Base-by-base conservation (phyloP, 2,797 vertebrate genomes). In the Ctenochaetus hawaiiensis region DNA sequence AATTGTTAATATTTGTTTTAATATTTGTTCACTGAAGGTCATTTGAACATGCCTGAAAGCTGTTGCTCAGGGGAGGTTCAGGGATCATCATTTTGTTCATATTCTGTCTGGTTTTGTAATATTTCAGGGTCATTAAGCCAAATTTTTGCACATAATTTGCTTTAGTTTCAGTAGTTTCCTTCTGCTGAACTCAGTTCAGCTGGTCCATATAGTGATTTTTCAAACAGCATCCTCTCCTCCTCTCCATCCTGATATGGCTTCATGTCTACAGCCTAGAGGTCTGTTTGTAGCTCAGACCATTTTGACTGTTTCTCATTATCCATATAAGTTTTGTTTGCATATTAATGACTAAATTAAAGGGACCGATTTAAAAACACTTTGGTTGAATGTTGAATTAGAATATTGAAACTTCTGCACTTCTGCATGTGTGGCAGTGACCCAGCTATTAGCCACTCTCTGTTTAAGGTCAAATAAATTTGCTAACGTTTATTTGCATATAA, bases 131-230 rank as follows among this genome's bases (percentile, higher is more conserved):
- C 51, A 54, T 30, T 61, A 34, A 75, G 54, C n/a, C n/a, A 63
- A 3, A 16, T 70, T 81, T 72, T 74, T 17, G 52, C 39, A 47
- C 22, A 26, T 47, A 44, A 49, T 60, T 49, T 66, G 17, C 51
- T 58, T 41, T 58, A 17, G 26, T 73, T 67, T 54, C 41, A 41
- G 18, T 23, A 11, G 1, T n/a, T 14, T 68, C 20, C 47, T 67
- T 60, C 49, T 72, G 60, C 81, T 44, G 54, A 71, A 67, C 56
- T 82, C 30, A 53, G 30, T 53, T 69, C 64, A 68, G 18, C 61
- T 37, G 34, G 2, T 56, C 30, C 12, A 53, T 23, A 43, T 20
- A 72, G 30, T 8, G 20, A 62, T 60, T 65, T 22, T 60, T 62
- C 44, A 44, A 64, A 73, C 44, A 47, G 30, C 58, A 0, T 52